Percentiles rank a stretch among this genome's conserved stretches.
These are phyloP conservation scores for Clanis bilineata DNA, from an alignment of 2,888 invertebrate species.

Conservation along the genomic window DNA sequence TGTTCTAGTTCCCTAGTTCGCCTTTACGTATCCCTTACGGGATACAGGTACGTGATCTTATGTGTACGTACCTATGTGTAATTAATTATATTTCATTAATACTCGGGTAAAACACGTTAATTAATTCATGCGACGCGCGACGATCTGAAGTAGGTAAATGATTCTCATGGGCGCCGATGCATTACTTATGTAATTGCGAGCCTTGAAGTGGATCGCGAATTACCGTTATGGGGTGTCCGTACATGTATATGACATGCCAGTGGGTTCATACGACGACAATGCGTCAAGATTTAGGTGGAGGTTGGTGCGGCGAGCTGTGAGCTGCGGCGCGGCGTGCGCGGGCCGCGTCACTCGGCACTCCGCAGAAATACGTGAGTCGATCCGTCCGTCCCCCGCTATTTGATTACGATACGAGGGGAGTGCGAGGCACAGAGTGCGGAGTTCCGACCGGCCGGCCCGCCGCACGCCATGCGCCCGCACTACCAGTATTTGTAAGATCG, in stretches of 20 bases:
- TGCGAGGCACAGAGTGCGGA: slow-evolving; percentile 61
- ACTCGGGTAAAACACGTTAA: no score
- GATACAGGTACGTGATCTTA: no score
- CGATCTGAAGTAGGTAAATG: neutral
- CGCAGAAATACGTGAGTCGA: slow-evolving; percentile 31
- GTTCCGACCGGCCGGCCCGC: slow-evolving; percentile 28
- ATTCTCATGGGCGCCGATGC: slow-evolving; percentile 2
- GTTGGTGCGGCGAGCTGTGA: slow-evolving; percentile 21
- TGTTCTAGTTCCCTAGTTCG: no score
- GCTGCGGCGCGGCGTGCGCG: slow-evolving; percentile 38
- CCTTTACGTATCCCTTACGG: no score
- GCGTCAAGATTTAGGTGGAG: slow-evolving; percentile 44
- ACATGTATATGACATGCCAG: neutral
- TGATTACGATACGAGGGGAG: slow-evolving; percentile 55
- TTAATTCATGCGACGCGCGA: neutral
- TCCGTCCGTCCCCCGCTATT: slow-evolving; percentile 54
- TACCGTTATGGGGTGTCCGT: slow-evolving; percentile 16
- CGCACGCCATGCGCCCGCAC: slow-evolving; percentile 37
- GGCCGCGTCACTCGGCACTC: slow-evolving; percentile 28
- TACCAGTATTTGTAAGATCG: slow-evolving; percentile 62
- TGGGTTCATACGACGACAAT: slow-evolving; percentile 22
- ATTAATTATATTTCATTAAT: no score
- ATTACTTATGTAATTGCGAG: slow-evolving; percentile 47
- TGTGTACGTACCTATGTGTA: no score
- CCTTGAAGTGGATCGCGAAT: slow-evolving; percentile 12